Evolutionary conservation across 2,888 invertebrate species (phyloP).

Genomic region (Clepsis dumicolana): DNA sequence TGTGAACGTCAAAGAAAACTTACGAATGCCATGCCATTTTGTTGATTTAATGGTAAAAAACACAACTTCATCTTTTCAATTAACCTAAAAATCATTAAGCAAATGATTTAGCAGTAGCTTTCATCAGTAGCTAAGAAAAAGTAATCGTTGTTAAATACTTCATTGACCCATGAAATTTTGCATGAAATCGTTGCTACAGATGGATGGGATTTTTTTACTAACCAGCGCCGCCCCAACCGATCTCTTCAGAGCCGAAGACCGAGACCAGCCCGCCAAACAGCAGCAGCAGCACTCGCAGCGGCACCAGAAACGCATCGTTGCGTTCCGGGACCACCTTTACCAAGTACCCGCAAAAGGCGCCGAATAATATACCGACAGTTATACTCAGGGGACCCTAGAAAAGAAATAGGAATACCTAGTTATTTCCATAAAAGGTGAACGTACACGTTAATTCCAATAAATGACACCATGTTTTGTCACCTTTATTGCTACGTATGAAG

Average conservation of each 20-base stretch:
- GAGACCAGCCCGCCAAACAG: conserved; percentile 93
- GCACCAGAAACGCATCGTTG: conserved; percentile 93
- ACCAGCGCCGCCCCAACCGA: conserved; percentile 90
- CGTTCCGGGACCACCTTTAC: conserved; percentile 94
- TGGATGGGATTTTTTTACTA: conserved; percentile 44
- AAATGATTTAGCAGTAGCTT: too few species aligned
- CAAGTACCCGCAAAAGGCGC: conserved; percentile 92
- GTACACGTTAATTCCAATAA: too few species aligned
- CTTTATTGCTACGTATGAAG: too few species aligned
- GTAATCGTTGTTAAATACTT: neutral
- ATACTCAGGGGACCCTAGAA: conserved; percentile 91
- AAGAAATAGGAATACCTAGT: neutral
- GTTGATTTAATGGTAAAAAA: too few species aligned
- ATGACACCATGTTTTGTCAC: too few species aligned
- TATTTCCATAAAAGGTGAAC: too few species aligned
- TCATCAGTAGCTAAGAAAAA: too few species aligned
- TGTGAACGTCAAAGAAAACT: conserved; percentile 49
- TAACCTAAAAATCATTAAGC: too few species aligned
- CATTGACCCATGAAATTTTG: neutral
- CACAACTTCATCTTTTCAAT: too few species aligned
- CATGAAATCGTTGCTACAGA: neutral
- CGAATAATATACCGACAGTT: conserved; percentile 92
- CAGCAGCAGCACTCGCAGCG: conserved; percentile 92
- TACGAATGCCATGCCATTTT: neutral
- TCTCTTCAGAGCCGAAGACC: conserved; percentile 94